Evolutionary conservation across 2,888 invertebrate genomes (phyloP).

Genomic region (Parnassius apollo): DNA sequence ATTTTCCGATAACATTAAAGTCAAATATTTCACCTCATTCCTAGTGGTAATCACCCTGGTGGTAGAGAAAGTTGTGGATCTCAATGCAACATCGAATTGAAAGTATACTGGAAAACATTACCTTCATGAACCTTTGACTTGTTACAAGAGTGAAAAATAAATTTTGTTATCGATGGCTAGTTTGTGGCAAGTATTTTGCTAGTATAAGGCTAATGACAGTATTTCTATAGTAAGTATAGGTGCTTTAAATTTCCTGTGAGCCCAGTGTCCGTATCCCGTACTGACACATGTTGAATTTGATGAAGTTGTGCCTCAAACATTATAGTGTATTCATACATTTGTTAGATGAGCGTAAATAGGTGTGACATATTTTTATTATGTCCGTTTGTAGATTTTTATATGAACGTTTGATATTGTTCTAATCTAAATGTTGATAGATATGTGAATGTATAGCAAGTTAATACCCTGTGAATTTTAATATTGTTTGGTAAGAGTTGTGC

Average conservation of each 20-base stretch:
- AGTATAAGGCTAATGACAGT: neutral
- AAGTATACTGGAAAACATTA: no score
- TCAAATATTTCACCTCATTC: no score
- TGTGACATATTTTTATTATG: conserved; percentile 36
- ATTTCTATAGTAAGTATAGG: conserved; percentile 9
- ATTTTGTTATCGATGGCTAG: no score
- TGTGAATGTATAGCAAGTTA: conserved; percentile 44
- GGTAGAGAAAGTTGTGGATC: no score
- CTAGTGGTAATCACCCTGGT: no score
- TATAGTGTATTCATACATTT: conserved; percentile 60
- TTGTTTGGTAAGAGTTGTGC: conserved; percentile 22
- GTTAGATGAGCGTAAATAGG: conserved; percentile 47
- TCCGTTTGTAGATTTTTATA: conserved; percentile 67
- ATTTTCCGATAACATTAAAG: no score
- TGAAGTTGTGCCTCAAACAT: conserved; percentile 70
- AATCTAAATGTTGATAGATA: conserved; percentile 55
- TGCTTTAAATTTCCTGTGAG: conserved; percentile 14
- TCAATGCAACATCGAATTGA: no score
- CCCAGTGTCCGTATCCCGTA: neutral
- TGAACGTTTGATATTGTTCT: conserved; percentile 58
- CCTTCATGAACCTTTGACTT: no score
- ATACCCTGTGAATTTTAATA: conserved; percentile 49
- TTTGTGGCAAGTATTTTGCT: no score
- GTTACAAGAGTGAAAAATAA: no score
- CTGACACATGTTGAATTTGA: conserved; percentile 77